Percentiles rank a stretch among this genome's conserved stretches.
Evolutionary conservation across 2,113 vertebrate species (phyloP).

Genomic region (Plecturocebus donacophilus): DNA sequence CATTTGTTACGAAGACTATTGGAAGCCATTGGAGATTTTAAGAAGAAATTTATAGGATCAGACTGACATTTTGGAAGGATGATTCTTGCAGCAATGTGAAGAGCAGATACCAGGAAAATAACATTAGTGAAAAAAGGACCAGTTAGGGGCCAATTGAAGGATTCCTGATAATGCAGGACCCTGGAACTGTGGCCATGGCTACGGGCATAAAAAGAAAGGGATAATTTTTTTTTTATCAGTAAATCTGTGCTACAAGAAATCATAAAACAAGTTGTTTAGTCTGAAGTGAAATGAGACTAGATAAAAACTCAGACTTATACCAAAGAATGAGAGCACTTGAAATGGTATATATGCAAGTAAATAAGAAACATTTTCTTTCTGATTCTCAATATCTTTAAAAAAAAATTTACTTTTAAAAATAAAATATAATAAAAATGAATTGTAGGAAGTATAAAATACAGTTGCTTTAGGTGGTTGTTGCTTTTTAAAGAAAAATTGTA

Average conservation of each 20-base stretch:
- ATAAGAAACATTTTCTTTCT: neutral
- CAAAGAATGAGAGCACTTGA: neutral
- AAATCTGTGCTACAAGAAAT: neutral
- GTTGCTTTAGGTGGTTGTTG: neutral
- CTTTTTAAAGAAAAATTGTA: constrained; percentile 9
- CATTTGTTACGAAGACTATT: constrained; percentile 8
- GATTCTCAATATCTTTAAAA: constrained; percentile 7
- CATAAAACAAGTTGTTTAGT: neutral
- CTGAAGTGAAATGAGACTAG: neutral
- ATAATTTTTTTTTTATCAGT: neutral
- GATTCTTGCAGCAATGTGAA: neutral
- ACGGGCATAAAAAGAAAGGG: neutral
- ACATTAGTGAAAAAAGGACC: neutral
- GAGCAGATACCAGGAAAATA: neutral
- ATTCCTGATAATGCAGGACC: neutral
- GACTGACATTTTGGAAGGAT: neutral
- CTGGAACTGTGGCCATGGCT: neutral
- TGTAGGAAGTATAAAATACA: neutral
- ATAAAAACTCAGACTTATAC: neutral
- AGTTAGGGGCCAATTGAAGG: neutral
- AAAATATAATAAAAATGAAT: neutral
- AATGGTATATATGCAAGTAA: neutral
- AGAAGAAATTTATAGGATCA: neutral
- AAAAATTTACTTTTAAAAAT: neutral
- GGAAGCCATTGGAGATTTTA: neutral